Base-by-base conservation (phyloP, 2,797 vertebrate genomes). In the Philypnodon macrostomus region DNA sequence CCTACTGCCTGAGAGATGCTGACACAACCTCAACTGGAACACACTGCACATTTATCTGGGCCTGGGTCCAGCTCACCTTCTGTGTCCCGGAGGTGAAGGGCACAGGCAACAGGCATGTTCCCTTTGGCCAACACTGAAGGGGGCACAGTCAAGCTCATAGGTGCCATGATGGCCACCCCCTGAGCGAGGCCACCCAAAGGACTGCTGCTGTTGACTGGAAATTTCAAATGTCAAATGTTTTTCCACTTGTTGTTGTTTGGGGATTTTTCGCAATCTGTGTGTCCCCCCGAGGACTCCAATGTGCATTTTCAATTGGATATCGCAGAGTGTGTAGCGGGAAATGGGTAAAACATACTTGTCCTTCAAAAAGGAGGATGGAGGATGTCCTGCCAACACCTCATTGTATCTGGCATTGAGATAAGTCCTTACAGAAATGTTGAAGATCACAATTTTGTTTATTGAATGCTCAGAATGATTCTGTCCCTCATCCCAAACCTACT, bases 291-390 rank as follows among this genome's bases (percentile, higher is more conserved):
- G 33, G 50, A 59, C 60, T 75, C 63, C 64, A 80, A 57, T 67
- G 69, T 80, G 75, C 32, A 58, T 70, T 81, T 80, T 79, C 70
- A 61, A 81, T 84, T 79, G 60, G 54, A 70, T 67, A 73, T 73
- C 61, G 53, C 54, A 1, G 37, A 65, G 62, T 66, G 66, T 45
- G 31, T 54, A 67, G 54, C 38, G 55, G 76, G 73, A 81, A 83
- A 87, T 82, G 80, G 58, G 56, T 76, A 78, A 84, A 88, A 81
- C 86, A 85, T 82, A 50, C 49, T 18, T 46, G 70, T 78, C 75
- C 81, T 85, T 83, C 64, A 64, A 48, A 65, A 53, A n/a, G n/a
- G n/a, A n/a, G n/a, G n/a, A 53, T 21, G 4, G 15, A 45, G 39
- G 41, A 77, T 58, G 71, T 70, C 44, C 67, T 67, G 68, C 71